These are phyloP conservation scores for Campoplex nolae DNA, from an alignment of 2,888 invertebrate species.

Conservation along the genomic window DNA sequence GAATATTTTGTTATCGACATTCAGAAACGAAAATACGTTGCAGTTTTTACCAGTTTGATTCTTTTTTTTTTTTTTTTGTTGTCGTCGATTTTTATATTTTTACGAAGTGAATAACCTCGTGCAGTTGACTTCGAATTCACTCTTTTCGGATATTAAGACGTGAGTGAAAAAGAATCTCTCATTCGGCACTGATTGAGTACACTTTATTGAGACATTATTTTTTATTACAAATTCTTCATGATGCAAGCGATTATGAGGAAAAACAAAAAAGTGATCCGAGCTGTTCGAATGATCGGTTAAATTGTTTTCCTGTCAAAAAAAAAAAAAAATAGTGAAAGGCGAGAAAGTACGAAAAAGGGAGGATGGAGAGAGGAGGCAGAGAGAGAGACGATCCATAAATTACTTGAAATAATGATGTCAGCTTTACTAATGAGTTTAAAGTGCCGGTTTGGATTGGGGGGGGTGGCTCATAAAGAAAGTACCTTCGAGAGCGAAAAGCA, in stretches of 20 bases:
- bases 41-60: too few species aligned
- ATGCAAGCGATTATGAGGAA: neutral
- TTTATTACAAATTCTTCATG: neutral
- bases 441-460: conserved; percentile 66
- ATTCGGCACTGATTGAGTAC: too few species aligned
- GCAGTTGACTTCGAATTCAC: neutral
- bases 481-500: conserved; percentile 37
- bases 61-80: too few species aligned
- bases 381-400: conserved; percentile 73
- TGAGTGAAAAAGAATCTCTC: neutral
- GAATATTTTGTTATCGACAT: too few species aligned
- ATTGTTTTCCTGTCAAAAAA: neutral
- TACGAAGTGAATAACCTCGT: too few species aligned
- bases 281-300: neutral
- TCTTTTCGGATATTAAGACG: neutral
- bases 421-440: conserved; percentile 76
- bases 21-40: too few species aligned
- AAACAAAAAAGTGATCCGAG: neutral
- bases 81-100: too few species aligned
- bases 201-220: neutral
- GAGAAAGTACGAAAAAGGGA: conserved; percentile 46
- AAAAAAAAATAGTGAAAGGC: neutral
- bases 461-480: conserved; percentile 69
- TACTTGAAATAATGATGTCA: conserved; percentile 78
- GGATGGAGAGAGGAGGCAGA: conserved; percentile 2